Evolutionary conservation across 1,140 invertebrate species (phyloP).

Genomic region (Drosophila paulistorum): DNA sequence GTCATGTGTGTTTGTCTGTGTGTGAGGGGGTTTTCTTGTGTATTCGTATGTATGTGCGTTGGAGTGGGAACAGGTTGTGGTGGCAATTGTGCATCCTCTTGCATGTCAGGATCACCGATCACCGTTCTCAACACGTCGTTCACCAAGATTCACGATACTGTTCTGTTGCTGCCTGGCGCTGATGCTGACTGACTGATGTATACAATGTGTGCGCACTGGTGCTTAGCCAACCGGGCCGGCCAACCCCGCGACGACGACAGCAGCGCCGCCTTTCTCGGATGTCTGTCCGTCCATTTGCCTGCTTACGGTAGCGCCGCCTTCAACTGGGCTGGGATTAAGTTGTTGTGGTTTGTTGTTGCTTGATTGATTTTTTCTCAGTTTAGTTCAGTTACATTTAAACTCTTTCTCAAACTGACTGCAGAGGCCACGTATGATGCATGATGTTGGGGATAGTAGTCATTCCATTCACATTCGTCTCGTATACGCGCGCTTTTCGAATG

Average conservation of each 20-base stretch:
- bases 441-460: conserved; percentile 78
- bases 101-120: conserved; percentile 16
- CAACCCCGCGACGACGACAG: conserved; percentile 1
- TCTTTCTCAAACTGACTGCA: conserved; percentile 77
- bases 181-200: conserved; percentile 36
- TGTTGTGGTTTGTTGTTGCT: conserved; percentile 22
- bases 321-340: conserved; percentile 38
- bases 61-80: conserved; percentile 25
- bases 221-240: conserved; percentile 58
- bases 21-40: conserved; percentile 11
- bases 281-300: conserved; percentile 33
- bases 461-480: conserved; percentile 44
- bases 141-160: conserved; percentile 11
- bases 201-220: conserved; percentile 5
- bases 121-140: conserved; percentile 2
- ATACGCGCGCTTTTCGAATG: conserved; percentile 46
- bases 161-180: conserved; percentile 52
- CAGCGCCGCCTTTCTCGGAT: conserved; percentile 38
- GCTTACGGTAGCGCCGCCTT: conserved; percentile 57
- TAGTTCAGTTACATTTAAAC: conserved; percentile 21
- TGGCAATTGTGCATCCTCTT: conserved; percentile 40
- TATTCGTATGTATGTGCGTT: conserved; percentile 26
- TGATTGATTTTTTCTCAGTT: neutral
- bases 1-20: conserved; percentile 15
- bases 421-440: conserved; percentile 82